Conservation (phyloP, 2,113 vertebrate genomes). For the Otis tarda region DNA sequence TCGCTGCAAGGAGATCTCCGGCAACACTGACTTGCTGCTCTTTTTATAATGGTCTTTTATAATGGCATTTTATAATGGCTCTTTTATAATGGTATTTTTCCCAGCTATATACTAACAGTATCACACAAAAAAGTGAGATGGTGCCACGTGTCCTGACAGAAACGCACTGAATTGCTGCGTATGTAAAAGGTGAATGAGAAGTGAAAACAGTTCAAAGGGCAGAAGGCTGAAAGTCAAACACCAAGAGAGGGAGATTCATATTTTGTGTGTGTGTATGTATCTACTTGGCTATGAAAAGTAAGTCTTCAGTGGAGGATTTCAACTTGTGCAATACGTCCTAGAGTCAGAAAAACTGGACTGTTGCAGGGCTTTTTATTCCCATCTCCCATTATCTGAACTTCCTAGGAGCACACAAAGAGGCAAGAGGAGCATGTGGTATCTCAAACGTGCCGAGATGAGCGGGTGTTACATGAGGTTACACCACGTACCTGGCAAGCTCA, state of each 20-base stretch:
- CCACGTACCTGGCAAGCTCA: background rate
- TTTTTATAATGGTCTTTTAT: no score
- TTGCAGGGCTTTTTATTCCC: accelerated
- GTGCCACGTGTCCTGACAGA: background rate
- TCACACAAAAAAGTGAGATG: background rate
- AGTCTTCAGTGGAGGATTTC: background rate
- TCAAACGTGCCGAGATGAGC: background rate
- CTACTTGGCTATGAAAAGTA: background rate
- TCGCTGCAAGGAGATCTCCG: background rate
- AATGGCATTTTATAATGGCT: accelerated
- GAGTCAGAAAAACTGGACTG: background rate
- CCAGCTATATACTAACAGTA: background rate
- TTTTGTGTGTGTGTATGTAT: background rate
- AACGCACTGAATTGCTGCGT: background rate
- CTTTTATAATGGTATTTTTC: background rate
- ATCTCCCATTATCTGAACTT: background rate
- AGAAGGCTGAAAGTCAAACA: background rate
- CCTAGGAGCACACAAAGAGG: background rate
- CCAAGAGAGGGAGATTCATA: background rate
- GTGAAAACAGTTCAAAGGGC: background rate
- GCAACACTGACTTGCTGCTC: background rate
- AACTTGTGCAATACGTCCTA: background rate
- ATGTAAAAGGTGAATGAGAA: background rate
- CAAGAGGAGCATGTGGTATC: background rate
- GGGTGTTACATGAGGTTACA: background rate